phyloP scores from a whole-genome alignment of 2,888 invertebrate genomes.

The Barypeithes pellucidus region DNA sequence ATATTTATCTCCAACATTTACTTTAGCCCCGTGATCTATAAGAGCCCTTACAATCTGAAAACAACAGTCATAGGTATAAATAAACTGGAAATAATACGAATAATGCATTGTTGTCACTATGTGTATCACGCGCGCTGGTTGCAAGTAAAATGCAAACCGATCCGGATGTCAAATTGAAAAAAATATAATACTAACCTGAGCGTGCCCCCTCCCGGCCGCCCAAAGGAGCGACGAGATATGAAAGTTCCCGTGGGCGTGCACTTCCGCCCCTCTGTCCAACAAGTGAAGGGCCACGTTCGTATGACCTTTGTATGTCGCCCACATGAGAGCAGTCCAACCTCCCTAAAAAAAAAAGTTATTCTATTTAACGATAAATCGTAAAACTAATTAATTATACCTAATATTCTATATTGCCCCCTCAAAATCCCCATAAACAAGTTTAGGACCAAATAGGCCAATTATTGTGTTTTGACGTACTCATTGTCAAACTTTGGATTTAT shows the following conservation, averaged over 20 bases:
- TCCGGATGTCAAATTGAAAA: not conserved
- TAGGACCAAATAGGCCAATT: too few relatives aligned
- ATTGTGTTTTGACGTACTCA: too few relatives aligned
- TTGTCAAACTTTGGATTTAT: too few relatives aligned
- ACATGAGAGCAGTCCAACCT: slow-evolving; percentile 97
- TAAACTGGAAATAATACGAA: too few relatives aligned
- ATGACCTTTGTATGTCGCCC: slow-evolving; percentile 94
- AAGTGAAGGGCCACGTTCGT: slow-evolving; percentile 84
- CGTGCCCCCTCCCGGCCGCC: slow-evolving; percentile 94
- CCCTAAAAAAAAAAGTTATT: slow-evolving; percentile 75
- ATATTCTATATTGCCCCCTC: too few relatives aligned
- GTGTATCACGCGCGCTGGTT: too few relatives aligned
- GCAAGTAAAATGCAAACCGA: too few relatives aligned
- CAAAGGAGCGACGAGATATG: slow-evolving; percentile 94
- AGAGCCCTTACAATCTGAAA: slow-evolving; percentile 83
- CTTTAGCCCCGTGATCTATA: slow-evolving; percentile 90
- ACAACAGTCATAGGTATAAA: too few relatives aligned
- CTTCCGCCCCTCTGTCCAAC: slow-evolving; percentile 91
- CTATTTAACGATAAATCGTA: too few relatives aligned
- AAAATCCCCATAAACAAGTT: too few relatives aligned
- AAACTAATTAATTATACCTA: too few relatives aligned
- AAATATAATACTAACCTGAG: slow-evolving; percentile 27
- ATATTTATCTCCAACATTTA: slow-evolving; percentile 95
- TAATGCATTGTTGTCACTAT: too few relatives aligned
- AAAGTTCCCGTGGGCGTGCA: slow-evolving; percentile 96